Evolutionary conservation across 2,888 invertebrate species (phyloP), one percentile per base, ranked within the genome.

Genomic region (Argyresthia albistria): DNA sequence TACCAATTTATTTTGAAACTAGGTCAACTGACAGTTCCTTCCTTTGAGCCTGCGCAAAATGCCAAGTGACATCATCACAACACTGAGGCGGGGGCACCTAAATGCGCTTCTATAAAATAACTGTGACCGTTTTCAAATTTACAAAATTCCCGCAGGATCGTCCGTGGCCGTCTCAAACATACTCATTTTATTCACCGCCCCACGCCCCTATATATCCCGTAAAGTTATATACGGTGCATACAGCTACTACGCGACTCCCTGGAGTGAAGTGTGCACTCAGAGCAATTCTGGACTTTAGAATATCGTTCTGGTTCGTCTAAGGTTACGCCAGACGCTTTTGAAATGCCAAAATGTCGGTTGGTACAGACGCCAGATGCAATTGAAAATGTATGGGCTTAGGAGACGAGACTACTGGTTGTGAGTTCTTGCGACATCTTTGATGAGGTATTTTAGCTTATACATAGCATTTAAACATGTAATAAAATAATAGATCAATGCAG

Each of bases 191-290:
- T 48, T 37, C 37, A 37, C 36, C 14, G 35, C 48, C 15, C 37
- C 12, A 15, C 12, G 12, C 14, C n/a, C 37, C 35, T 25, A n/a
- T 48, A n/a, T 48, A 48, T 48, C 36, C 12, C n/a, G 10, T 15
- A 14, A 36, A 15, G 35, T 4, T 25, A 25, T 25, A 25, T 6
- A 25, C 25, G 45, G 15, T 14, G 15, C 16, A 25, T 46, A 48
- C 36, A 15, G 48, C 37, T 37, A 12, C 48, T 14, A 35, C 36
- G 46, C 36, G 16, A 47, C 39, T 49, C 60, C 65, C 59, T 59
- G 1, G 50, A 48, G 60, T 57, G 64, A 49, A 43, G 43, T 48
- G 57, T 65, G 66, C 67, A 70, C 69, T 70, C 67, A 63, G 62
- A 63, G 61, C 66, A 67, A 70, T 72, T 66, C 37, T 15, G 48